Conservation (phyloP, 2,113 vertebrate species). For the Grus americana region DNA sequence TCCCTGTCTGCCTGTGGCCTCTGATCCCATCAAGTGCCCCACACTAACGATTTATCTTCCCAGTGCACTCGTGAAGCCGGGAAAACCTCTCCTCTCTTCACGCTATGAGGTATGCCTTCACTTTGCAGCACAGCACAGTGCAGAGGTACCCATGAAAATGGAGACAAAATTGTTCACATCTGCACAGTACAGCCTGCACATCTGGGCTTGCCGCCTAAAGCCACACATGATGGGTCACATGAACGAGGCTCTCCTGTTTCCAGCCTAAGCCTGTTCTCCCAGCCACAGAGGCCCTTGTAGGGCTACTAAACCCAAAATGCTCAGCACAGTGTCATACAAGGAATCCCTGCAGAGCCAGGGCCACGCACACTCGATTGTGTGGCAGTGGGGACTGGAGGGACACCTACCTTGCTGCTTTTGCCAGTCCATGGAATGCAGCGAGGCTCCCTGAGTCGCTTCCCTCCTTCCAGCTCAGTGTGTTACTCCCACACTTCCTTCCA, state of each 20-base stretch:
- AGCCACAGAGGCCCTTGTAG: not conserved
- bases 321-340: not conserved
- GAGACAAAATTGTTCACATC: not conserved
- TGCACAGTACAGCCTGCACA: not conserved
- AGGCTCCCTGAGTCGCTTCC: not conserved
- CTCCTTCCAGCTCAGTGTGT: not conserved
- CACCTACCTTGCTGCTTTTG: not conserved
- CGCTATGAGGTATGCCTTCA: fast-evolving
- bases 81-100: not conserved
- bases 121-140: not conserved
- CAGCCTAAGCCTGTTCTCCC: not conserved
- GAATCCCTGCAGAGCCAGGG: not conserved
- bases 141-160: not conserved
- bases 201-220: not conserved
- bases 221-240: not conserved
- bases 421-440: not conserved
- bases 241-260: not conserved
- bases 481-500: not conserved
- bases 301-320: not conserved
- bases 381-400: not conserved
- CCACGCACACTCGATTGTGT: fast-evolving
- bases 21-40: not conserved
- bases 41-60: not conserved
- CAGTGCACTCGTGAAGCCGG: fast-evolving
- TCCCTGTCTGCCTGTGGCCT: not conserved